A percentile compares a stretch with the other conserved stretches of the same genome.
Evolutionary conservation across 2,113 vertebrate genomes (phyloP).

Genomic region (Antennarius striatus): DNA sequence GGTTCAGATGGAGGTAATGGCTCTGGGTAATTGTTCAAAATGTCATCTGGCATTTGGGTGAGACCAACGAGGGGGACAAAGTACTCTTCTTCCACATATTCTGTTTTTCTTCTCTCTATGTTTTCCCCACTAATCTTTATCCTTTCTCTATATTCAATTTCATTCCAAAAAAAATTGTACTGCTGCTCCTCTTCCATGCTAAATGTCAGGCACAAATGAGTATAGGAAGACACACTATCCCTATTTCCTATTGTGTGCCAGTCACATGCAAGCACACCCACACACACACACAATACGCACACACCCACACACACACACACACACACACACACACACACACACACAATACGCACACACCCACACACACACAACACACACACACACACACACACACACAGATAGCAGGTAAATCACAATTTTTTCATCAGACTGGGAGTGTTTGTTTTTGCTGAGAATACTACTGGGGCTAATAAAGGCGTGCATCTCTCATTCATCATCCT

Average conservation of each 20-base stretch:
- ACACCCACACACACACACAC: background rate
- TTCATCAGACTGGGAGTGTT: slow-evolving; percentile 84
- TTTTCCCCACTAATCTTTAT: slow-evolving; percentile 34
- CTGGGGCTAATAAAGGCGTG: slow-evolving; percentile 26
- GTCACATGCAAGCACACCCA: slow-evolving; percentile 1
- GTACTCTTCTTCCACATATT: slow-evolving; percentile 63
- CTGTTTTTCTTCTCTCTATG: slow-evolving; percentile 40
- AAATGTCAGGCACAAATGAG: slow-evolving; percentile 45
- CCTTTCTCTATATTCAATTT: slow-evolving; percentile 55
- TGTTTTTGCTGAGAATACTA: slow-evolving; percentile 52
- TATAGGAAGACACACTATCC: slow-evolving; percentile 12
- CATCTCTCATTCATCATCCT: too few relatives aligned
- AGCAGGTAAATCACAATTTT: slow-evolving; percentile 33
- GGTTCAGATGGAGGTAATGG: slow-evolving; percentile 76
- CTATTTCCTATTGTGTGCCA: background rate
- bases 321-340: too few relatives aligned
- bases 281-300: background rate
- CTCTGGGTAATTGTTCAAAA: slow-evolving; percentile 80
- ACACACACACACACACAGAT: too few relatives aligned
- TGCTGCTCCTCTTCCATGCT: slow-evolving; percentile 22
- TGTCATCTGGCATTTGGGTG: slow-evolving; percentile 80
- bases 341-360: too few relatives aligned
- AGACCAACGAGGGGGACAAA: slow-evolving; percentile 70
- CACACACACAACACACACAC: too few relatives aligned
- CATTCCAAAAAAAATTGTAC: slow-evolving; percentile 47